These are phyloP conservation scores for Drosophila histrio DNA, from an alignment of 2,888 invertebrate genomes.

Conservation along the genomic window DNA sequence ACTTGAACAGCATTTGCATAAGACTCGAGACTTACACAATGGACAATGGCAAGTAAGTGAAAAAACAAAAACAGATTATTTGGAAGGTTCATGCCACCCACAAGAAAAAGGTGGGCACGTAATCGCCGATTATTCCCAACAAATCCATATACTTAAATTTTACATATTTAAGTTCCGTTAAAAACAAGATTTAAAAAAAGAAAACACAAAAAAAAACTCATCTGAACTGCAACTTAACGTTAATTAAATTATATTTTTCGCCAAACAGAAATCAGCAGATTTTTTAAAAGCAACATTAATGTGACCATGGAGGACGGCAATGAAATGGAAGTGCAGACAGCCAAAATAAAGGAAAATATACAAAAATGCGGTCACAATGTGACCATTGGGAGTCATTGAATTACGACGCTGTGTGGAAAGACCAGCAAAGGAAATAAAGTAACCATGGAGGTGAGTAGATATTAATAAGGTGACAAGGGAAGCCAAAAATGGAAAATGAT, in stretches of 20 bases:
- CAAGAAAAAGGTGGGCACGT: neutral
- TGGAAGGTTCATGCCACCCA: neutral
- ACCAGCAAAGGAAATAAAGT: neutral
- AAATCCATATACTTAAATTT: conserved; percentile 7
- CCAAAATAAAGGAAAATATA: neutral
- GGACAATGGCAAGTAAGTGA: conserved; percentile 28
- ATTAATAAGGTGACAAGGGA: neutral
- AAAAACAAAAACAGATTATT: conserved; percentile 17
- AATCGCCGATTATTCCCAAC: neutral
- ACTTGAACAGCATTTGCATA: conserved; percentile 63
- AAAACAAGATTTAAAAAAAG: conserved; percentile 31
- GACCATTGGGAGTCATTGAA: conserved; percentile 12
- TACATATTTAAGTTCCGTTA: conserved; percentile 13
- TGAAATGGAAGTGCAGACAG: neutral
- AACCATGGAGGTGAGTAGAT: neutral
- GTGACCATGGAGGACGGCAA: neutral
- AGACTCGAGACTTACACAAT: conserved; percentile 47
- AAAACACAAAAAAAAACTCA: neutral
- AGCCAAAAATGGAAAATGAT: neutral
- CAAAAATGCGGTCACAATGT: conserved; percentile 6
- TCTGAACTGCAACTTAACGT: neutral
- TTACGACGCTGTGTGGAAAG: neutral
- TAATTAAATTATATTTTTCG: conserved; percentile 21
- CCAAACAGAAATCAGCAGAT: neutral
- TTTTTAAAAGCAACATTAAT: conserved; percentile 3